Evolutionary conservation across 1,140 invertebrate species (phyloP).

Genomic region (Stegodyphus dumicola): DNA sequence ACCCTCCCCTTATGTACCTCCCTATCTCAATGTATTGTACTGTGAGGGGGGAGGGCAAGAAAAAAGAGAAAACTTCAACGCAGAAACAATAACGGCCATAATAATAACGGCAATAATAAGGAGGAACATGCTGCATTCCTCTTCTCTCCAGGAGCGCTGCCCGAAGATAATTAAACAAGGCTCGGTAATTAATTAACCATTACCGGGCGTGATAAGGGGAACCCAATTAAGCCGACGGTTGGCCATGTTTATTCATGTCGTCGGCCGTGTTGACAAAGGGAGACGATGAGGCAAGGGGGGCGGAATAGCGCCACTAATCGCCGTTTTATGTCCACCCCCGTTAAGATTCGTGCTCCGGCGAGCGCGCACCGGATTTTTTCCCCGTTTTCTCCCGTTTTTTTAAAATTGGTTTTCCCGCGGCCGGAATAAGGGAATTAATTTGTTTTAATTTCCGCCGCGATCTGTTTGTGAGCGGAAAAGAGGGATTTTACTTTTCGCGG

Average conservation of each 20-base stretch:
- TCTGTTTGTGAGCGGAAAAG: not conserved
- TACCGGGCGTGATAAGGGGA: constrained; percentile 53
- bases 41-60: not conserved
- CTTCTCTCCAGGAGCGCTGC: not conserved
- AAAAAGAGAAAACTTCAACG: not conserved
- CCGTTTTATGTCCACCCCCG: constrained; percentile 41
- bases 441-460: constrained; percentile 57
- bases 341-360: constrained; percentile 35
- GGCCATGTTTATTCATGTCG: constrained; percentile 60
- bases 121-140: constrained; percentile 18
- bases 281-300: not conserved
- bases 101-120: constrained; percentile 54
- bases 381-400: not conserved
- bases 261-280: constrained; percentile 56
- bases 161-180: constrained; percentile 56
- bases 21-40: too few species aligned
- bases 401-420: constrained; percentile 50
- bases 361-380: constrained; percentile 19
- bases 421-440: constrained; percentile 55
- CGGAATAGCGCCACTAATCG: constrained; percentile 30
- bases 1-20: not conserved
- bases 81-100: constrained; percentile 48
- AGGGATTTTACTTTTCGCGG: not conserved
- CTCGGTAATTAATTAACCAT: constrained; percentile 59
- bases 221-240: constrained; percentile 52